These are phyloP conservation scores for Spermophilus dauricus DNA, from an alignment of 2,113 vertebrate species.

Conservation along the genomic window DNA sequence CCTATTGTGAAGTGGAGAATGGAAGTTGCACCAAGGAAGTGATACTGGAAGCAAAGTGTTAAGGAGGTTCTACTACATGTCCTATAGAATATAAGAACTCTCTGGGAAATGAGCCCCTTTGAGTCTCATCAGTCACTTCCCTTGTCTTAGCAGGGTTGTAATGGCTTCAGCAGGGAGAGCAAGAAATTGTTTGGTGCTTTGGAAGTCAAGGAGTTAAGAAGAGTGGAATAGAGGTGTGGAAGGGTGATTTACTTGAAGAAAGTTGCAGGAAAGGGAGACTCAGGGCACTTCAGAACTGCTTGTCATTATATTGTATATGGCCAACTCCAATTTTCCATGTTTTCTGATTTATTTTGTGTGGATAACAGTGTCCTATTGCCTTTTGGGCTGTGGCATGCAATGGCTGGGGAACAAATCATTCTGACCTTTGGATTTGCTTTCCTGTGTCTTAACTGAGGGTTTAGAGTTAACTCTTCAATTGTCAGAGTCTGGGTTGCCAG, in stretches of 20 bases:
- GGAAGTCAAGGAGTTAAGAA: neutral
- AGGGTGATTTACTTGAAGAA: neutral
- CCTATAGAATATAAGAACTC: neutral
- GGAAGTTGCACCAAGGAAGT: neutral
- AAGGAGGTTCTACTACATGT: neutral
- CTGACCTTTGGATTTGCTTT: constrained; percentile 46
- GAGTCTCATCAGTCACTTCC: neutral
- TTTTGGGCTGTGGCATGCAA: neutral
- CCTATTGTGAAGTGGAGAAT: neutral
- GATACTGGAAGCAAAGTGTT: neutral
- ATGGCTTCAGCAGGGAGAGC: neutral
- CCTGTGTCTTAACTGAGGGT: neutral
- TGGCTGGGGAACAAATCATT: neutral
- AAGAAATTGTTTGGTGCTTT: neutral
- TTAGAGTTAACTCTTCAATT: constrained; percentile 19
- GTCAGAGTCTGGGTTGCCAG: neutral
- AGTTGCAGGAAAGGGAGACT: neutral
- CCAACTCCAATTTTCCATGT: neutral
- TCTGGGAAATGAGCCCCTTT: neutral
- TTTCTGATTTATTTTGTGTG: constrained; percentile 34
- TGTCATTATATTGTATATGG: neutral
- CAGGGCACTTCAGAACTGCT: neutral
- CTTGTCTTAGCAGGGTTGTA: neutral
- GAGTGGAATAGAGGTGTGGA: neutral
- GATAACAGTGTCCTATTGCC: neutral